Percentiles rank a stretch among this genome's conserved stretches.
Evolutionary conservation across 2,797 vertebrate species (phyloP).

Genomic region (Sebastes minor): DNA sequence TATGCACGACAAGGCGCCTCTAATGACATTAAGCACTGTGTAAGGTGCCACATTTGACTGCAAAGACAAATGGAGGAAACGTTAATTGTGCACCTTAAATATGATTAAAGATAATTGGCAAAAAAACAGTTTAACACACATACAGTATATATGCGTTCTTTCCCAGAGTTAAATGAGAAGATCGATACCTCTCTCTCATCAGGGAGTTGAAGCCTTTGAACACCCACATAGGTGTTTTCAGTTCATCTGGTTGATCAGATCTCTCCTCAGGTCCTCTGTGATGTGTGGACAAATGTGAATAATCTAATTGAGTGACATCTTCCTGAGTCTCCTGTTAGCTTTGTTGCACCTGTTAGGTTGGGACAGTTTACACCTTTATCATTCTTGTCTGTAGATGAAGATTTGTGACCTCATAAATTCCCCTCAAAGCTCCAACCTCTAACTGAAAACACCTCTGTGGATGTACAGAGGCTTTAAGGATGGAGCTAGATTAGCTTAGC

Average conservation of each 20-base stretch:
- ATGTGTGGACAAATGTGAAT: not conserved
- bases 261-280: too few relatives aligned
- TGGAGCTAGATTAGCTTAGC: not conserved
- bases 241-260: too few relatives aligned
- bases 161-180: not conserved
- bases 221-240: too few relatives aligned
- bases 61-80: not conserved
- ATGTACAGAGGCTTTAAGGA: not conserved
- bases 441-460: rapidly evolving
- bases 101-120: not conserved
- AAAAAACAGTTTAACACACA: not conserved
- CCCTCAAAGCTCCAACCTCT: not conserved
- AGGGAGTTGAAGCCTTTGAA: not conserved
- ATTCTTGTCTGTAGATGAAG: not conserved
- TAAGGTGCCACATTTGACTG: not conserved
- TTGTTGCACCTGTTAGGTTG: not conserved
- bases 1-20: not conserved
- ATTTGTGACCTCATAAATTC: not conserved
- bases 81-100: not conserved
- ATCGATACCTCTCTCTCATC: not conserved
- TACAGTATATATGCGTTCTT: not conserved
- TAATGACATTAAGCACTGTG: not conserved
- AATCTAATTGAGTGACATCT: not conserved
- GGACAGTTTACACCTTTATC: not conserved
- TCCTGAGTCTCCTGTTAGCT: too few relatives aligned